phyloP scores from a whole-genome alignment of 2,797 vertebrate genomes.

The Lophotriccus pileatus region DNA sequence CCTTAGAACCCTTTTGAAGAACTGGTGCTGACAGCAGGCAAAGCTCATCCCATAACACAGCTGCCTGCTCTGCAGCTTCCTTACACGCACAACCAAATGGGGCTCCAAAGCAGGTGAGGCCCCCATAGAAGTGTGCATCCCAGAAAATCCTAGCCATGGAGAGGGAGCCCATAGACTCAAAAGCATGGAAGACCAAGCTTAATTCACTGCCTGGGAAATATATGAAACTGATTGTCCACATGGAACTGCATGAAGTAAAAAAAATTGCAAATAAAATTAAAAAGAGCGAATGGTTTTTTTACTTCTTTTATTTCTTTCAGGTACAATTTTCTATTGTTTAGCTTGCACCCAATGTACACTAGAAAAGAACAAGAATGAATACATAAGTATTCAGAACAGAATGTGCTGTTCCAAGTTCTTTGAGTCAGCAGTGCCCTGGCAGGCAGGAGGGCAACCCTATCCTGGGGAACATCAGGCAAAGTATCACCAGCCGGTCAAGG shows the following conservation, averaged over 20 bases:
- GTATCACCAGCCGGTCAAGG: not conserved
- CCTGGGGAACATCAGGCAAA: not conserved
- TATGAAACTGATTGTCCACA: not conserved
- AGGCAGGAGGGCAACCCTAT: not conserved
- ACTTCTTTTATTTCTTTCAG: not conserved
- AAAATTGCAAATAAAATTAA: not conserved
- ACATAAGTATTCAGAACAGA: not conserved
- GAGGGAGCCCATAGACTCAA: not conserved
- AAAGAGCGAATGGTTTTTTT: not conserved
- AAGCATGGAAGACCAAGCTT: not conserved
- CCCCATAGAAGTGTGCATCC: not conserved
- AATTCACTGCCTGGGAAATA: not conserved
- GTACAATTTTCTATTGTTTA: not conserved
- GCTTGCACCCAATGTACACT: not conserved
- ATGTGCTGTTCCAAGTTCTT: not conserved
- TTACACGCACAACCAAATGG: not conserved
- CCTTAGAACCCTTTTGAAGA: not conserved
- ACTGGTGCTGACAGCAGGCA: not conserved
- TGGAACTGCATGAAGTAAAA: not conserved
- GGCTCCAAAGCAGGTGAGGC: not conserved
- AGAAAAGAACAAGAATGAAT: not conserved
- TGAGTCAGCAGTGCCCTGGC: not conserved
- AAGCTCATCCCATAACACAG: not conserved
- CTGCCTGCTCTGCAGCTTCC: not conserved
- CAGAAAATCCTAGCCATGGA: not conserved